Conservation (phyloP, 2,113 vertebrate genomes). For the Gymnobelideus leadbeateri region DNA sequence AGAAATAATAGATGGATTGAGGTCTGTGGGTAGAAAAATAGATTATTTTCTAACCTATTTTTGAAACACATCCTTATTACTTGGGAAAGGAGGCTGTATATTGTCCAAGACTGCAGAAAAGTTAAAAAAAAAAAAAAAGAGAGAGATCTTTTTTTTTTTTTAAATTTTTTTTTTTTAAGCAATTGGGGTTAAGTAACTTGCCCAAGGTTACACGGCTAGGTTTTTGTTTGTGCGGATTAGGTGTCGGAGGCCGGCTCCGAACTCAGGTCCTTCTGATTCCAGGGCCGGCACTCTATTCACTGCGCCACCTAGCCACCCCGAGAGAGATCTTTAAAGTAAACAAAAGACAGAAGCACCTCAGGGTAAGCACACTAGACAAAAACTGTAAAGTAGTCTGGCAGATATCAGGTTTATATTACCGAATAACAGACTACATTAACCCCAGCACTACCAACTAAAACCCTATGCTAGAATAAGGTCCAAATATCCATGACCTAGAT, state of each 20-base stretch:
- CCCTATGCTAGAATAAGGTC: too few species aligned
- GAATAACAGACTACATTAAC: not conserved
- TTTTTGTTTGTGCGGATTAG: too few species aligned
- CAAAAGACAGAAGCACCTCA: not conserved
- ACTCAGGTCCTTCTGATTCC: too few species aligned
- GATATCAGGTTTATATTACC: not conserved
- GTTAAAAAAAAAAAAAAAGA: too few species aligned
- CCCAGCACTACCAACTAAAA: too few species aligned
- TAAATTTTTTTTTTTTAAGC: too few species aligned
- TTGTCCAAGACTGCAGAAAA: not conserved
- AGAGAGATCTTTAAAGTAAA: not conserved
- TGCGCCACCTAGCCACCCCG: too few species aligned
- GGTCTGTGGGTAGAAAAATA: slow-evolving; percentile 82
- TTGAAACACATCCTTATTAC: not conserved
- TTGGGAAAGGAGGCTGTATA: not conserved
- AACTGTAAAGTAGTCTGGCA: not conserved
- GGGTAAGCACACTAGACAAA: not conserved
- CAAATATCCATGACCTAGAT: not conserved
- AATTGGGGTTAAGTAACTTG: too few species aligned
- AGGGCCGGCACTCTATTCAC: too few species aligned
- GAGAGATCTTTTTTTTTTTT: too few species aligned
- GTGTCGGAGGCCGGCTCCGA: too few species aligned
- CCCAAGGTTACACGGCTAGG: too few species aligned
- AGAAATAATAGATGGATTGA: slow-evolving; percentile 86
- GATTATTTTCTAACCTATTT: not conserved